Evolutionary conservation across 37 sponge, comb jelly and placozoan genomes (phyloP), one percentile per base, ranked within the genome.

Genomic region (Spongilla lacustris): DNA sequence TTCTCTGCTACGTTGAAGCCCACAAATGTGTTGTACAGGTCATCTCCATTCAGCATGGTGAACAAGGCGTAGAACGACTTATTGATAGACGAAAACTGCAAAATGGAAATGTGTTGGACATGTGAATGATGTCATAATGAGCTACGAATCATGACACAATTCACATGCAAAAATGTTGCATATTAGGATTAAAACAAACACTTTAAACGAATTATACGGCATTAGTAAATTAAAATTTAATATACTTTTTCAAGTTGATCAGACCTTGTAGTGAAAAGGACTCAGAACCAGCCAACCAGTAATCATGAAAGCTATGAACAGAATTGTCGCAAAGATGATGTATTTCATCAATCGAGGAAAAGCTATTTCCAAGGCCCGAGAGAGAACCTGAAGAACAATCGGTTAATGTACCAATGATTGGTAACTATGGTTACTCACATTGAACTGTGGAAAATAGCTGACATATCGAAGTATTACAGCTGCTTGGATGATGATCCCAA

Each of bases 261-360:
- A 11, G 5, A 77, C 85, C 67, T 84, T 83, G 28, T n/a, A 6
- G 32, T 84, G 79, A 74, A 68, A 90, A 8, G 86, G 82, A 24
- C 86, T 86, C 48, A 90, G 78, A 19, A 90, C 79, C 12, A 90
- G 66, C 75, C 80, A 84, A 13, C 91, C 91, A 76, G 35, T 67
- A 19, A 90, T 38, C 75, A 71, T 34, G 34, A 85, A 90, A 24
- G 91, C 91, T 46, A 85, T 24, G 73, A 75, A 90, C 12, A 90
- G 86, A 12, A 90, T 75, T 10, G 74, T 75, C 19, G 37, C 81
- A 85, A 86, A 90, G 33, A 85, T n/a, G 19, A 90, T 36, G 86
- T 86, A 90, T 73, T 85, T 85, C 24, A 90, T 24, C 41, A 89
- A 79, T 35, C 85, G 85, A 46, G 90, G 90, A 38, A 78, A 73